A percentile compares a stretch with the other conserved stretches of the same genome.
phyloP scores from a whole-genome alignment of 53 echinoderm and acorn worm species.

The Pentamera pediparva region DNA sequence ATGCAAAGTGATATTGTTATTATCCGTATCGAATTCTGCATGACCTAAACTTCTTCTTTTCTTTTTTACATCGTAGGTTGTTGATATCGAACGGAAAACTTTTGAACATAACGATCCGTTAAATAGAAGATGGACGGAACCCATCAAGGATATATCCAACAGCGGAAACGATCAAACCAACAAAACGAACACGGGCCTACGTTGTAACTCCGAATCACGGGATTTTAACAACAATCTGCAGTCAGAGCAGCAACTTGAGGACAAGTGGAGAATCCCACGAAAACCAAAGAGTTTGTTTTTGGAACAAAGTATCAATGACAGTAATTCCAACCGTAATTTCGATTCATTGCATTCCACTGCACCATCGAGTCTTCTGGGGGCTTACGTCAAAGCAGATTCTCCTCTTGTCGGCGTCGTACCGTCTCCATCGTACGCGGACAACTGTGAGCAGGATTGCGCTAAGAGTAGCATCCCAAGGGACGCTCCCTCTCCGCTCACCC shows the following conservation, averaged over 20 bases:
- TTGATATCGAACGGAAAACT: too few relatives aligned
- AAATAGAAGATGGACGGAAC: too few relatives aligned
- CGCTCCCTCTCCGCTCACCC: too few relatives aligned
- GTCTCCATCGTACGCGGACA: slow-evolving; percentile 41
- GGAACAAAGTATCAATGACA: slow-evolving; percentile 17
- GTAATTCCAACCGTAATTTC: too few relatives aligned
- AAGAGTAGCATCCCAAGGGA: neutral
- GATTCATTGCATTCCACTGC: neutral
- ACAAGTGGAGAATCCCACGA: slow-evolving; percentile 42
- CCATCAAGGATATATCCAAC: too few relatives aligned
- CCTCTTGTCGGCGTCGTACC: slow-evolving; percentile 73
- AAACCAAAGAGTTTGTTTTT: slow-evolving; percentile 48
- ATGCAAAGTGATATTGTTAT: too few relatives aligned
- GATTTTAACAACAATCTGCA: neutral
- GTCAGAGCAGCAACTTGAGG: neutral
- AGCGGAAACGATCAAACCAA: too few relatives aligned
- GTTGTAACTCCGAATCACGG: too few relatives aligned
- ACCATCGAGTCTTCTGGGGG: slow-evolving; percentile 19
- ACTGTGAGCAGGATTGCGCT: slow-evolving; percentile 8
- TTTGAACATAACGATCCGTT: too few relatives aligned
- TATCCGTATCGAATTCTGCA: too few relatives aligned
- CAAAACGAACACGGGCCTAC: neutral
- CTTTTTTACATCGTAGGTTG: too few relatives aligned
- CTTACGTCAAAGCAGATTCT: slow-evolving; percentile 69
- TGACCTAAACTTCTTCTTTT: too few relatives aligned